Base-by-base conservation (phyloP, 2,888 invertebrate genomes). In the Apodemia zela region DNA sequence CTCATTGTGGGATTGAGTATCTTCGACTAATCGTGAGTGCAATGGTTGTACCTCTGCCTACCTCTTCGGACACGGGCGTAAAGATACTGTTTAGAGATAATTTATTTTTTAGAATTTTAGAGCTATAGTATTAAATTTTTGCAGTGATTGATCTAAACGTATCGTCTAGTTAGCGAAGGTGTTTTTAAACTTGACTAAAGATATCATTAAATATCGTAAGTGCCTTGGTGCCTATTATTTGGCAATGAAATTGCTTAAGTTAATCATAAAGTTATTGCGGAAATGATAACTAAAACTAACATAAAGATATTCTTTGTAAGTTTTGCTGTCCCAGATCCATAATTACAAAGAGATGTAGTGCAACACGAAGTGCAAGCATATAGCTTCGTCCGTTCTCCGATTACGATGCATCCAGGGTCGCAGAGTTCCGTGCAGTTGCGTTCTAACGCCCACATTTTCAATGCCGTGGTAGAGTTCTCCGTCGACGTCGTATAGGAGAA, bases 361-460 rank as follows among this genome's bases (percentile, higher is more conserved):
- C 97, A 97, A 78, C 97, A 97, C 0, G 96, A 95, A 0, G 97
- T 97, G 82, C 97, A 97, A 15, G 97, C 96, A 83, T 96, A 96
- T 0, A 98, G 87, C 78, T 97, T 97, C 6, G 97, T 97, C 60
- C 97, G 89, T 80, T 98, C 97, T 0, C 97, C 97, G 70, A 98
- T 97, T 61, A 97, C 94, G 75, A 97, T 97, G 85, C 97, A 97
- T 13, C 97, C 97, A 0, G 97, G 94, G 72, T 97, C 97, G 83
- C 97, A 98, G 75, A 94, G 95, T 73, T 95, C 95, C 0, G 96
- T 94, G 79, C 97, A 97, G 79, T 96, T 96, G 13, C 97, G 92
- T 80, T 97, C 96, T 65, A 97, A 78, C 0, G 96, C 95, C 97
- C 97, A 97, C 93, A 96, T 94, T 79, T 95, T 94, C 47, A 87